Base-by-base conservation (phyloP, 2,888 invertebrate species). In the Coenonympha arcania region DNA sequence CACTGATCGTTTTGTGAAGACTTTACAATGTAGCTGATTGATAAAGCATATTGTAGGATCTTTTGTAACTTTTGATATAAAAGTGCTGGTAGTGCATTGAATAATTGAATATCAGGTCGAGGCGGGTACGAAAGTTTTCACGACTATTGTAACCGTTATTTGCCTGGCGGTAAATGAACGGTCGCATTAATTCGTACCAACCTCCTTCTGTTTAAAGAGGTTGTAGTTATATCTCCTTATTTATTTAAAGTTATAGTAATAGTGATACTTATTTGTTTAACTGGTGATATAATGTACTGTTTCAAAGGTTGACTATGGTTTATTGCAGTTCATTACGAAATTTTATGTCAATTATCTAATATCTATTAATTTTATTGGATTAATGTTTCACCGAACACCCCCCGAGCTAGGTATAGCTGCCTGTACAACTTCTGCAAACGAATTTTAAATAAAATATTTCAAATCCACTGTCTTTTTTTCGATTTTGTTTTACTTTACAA, bases 1-100 rank as follows among this genome's bases (percentile, higher is more conserved):
- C 71, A 64, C 15, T 33, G 66, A 69, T 72, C 75, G 69, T 80
- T 83, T 83, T 82, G 73, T 77, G 76, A 78, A 80, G 66, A 74
- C 69, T 76, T 76, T 79, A 77, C 76, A 79, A 71, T 78, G 73
- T 75, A 69, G 52, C 55, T 71, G 68, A 69, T 70, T 68, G 67
- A 65, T 65, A 65, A 68, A 70, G 65, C 75, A 76, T 77, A 74
- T 76, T 79, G 79, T 81, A 82, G 74, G 69, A 73, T 73, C 75
- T 83, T 83, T 85, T 84, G 73, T 86, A 85, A 79, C 78, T 84
- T 85, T 85, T 85, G 80, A 85, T 85, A 86, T 76, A 72, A 77
- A 83, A 81, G 83, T 83, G 79, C 83, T 82, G 81, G 81, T 81
- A 80, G 81, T 75, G 66, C 72, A 56, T 57, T 58, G 51, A 64